A percentile compares a stretch with the other conserved stretches of the same genome.
Evolutionary conservation across 2,113 vertebrate species (phyloP).

Genomic region (Taxidea taxus): DNA sequence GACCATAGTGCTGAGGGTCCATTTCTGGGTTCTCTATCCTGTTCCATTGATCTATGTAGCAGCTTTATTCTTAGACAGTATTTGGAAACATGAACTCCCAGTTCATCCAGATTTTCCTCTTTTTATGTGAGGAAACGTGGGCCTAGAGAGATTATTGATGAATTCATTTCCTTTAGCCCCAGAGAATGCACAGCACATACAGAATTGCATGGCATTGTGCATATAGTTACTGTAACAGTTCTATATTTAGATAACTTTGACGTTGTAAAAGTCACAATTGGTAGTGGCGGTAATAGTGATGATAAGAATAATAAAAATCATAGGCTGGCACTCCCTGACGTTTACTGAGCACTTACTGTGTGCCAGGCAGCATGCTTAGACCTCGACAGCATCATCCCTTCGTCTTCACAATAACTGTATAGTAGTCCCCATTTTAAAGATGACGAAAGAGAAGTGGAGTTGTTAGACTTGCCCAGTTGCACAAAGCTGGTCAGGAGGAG

Average conservation of each 20-base stretch:
- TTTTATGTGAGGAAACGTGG: not conserved
- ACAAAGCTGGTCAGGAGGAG: not conserved
- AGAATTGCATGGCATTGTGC: rapidly evolving
- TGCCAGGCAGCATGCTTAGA: not conserved
- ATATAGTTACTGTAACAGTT: not conserved
- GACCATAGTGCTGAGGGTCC: not conserved
- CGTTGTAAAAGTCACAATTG: not conserved
- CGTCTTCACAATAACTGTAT: rapidly evolving
- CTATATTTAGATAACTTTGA: not conserved
- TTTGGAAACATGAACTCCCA: not conserved
- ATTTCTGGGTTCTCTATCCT: not conserved
- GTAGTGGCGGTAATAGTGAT: not conserved
- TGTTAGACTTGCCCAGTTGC: not conserved
- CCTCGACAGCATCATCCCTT: no score
- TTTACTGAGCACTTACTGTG: not conserved
- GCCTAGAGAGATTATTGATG: not conserved
- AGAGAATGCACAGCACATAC: not conserved
- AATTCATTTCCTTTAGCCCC: not conserved
- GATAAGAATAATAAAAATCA: not conserved
- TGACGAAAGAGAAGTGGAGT: not conserved
- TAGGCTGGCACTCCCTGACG: not conserved
- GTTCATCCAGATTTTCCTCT: not conserved
- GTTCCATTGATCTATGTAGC: not conserved
- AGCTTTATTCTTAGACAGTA: not conserved
- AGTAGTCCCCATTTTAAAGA: not conserved